Evolutionary conservation across 2,888 invertebrate genomes (phyloP), one percentile per base, ranked within the genome.

Genomic region (Scaptomyza cyrtandrae): DNA sequence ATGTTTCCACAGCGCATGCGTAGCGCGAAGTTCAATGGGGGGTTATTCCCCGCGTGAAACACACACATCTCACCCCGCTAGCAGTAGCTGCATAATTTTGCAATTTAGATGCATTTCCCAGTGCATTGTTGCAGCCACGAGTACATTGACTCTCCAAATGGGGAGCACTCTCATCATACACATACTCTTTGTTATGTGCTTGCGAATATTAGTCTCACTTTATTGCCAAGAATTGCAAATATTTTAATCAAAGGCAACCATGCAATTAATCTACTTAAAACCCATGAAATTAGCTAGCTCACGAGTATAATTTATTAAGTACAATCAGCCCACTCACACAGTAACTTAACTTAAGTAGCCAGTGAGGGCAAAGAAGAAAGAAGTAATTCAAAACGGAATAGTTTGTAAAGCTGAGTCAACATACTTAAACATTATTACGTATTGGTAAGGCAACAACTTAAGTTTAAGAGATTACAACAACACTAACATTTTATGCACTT

Each of bases 21-120:
- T 78, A 62, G 48, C 69, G 46, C 64, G 45, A 45, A 65, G 65
- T 31, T 39, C 24, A 43, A 31, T 24, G 11, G 44, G 63, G 63
- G 35, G 50, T 33, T 49, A 49, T 19, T 49, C 16, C 49, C 19
- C 33, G 14, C 29, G 29, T 16, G 44, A 13, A 35, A 35, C 46
- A 19, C 19, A 19, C 27, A 14, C 19, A n/a, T n/a, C 29, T 4
- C 14, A 6, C 3, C n/a, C 29, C 14, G 27, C 27, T 37, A 27
- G 14, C 62, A 59, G 67, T 66, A 80, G 74, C 64, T 67, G 75
- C 56, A 88, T 88, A 85, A 85, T 85, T 88, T 87, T 65, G 49
- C 76, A 88, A 87, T 85, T 87, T 81, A 77, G 59, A 52, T 71
- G 75, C 78, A 63, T 53, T 57, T 56, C 50, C 46, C 45, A 71